phyloP scores from a whole-genome alignment of 2,888 invertebrate species.

The Spilosoma lubricipeda region DNA sequence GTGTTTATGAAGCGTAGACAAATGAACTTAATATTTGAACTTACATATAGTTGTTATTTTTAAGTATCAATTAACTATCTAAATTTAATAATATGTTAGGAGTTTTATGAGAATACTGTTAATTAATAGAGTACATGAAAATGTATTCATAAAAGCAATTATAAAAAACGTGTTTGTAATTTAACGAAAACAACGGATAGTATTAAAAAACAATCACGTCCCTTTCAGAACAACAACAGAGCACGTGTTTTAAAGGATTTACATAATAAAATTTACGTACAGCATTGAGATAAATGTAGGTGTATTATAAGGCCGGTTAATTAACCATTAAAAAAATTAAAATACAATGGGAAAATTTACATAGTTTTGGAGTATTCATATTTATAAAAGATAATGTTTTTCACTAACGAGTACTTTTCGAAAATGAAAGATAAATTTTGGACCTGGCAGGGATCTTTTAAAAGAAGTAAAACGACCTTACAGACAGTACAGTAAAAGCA shows the following conservation, averaged over 20 bases:
- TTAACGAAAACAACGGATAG: neutral
- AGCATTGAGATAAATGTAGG: neutral
- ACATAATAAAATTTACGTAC: neutral
- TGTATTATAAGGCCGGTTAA: neutral
- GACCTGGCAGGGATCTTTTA: no score
- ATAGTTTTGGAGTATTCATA: neutral
- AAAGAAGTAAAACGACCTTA: no score
- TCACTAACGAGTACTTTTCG: neutral
- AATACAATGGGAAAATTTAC: neutral
- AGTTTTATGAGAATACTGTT: neutral
- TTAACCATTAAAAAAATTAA: neutral
- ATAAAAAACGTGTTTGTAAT: neutral
- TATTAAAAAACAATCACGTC: neutral
- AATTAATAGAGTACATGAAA: neutral
- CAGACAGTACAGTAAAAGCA: no score
- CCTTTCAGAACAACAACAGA: neutral
- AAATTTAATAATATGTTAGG: neutral
- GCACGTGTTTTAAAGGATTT: neutral
- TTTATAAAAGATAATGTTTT: neutral
- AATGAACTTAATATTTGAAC: no score
- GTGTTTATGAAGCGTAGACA: no score
- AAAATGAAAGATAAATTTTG: neutral
- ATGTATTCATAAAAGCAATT: neutral
- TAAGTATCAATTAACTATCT: neutral
- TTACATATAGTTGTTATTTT: neutral